phyloP scores from a whole-genome alignment of 2,797 vertebrate genomes.

The Streptopelia turtur region DNA sequence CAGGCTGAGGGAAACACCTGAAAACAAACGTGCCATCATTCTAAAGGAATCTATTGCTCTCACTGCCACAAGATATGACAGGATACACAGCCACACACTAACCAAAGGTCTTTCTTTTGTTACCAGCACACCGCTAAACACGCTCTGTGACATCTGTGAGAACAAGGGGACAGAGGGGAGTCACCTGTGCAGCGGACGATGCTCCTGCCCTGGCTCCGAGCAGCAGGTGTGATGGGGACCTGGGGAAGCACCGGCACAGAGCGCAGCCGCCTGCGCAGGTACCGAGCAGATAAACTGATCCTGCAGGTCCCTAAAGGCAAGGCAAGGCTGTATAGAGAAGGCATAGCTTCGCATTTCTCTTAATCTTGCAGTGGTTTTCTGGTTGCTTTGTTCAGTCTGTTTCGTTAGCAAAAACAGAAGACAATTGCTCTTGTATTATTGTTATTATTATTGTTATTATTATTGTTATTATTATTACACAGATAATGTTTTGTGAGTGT shows the following conservation, averaged over 20 bases:
- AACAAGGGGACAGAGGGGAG: neutral
- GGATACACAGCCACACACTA: neutral
- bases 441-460: neutral
- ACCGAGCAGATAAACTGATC: neutral
- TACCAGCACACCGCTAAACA: neutral
- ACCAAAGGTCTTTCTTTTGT: neutral
- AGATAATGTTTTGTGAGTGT: neutral
- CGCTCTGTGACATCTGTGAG: neutral
- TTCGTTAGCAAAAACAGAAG: neutral
- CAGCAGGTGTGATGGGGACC: neutral
- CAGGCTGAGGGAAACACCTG: neutral
- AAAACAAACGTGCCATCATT: neutral
- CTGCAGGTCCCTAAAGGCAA: neutral
- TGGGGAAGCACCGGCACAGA: neutral
- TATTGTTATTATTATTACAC: neutral
- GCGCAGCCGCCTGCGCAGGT: neutral
- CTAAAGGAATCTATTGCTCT: neutral
- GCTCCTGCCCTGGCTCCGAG: neutral
- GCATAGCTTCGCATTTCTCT: fast-evolving
- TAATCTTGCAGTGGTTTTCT: neutral
- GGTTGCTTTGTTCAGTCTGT: neutral
- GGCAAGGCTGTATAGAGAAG: neutral
- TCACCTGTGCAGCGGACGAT: fast-evolving
- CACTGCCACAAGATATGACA: no score
- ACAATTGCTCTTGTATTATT: neutral